Evolutionary conservation across 2,797 vertebrate species (phyloP), one percentile per base, ranked within the genome.

Genomic region (Rhincodon typus): DNA sequence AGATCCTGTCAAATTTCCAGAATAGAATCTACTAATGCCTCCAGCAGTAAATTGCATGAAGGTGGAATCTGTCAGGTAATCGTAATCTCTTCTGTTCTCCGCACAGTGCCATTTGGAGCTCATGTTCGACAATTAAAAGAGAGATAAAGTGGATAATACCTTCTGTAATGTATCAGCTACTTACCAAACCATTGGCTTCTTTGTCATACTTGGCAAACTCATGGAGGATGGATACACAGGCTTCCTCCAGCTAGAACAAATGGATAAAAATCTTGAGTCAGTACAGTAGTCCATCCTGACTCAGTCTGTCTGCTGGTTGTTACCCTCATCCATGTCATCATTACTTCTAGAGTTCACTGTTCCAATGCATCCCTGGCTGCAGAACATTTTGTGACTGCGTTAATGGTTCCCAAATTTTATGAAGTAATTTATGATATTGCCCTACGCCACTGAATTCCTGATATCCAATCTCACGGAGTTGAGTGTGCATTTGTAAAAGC

Each of bases 151-250:
- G 17, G 77, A 46, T 25, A 84, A 46, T 19, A 21, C 21, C 1
- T 6, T 42, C 42, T 46, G 42, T 42, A 46, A 62, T 57, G n/a
- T 21, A 19, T 66, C 15, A n/a, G 4, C 12, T 91, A 69, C 95
- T 86, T 95, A 95, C 95, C 77, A 66, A 82, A 66, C 95, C 72
- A 34, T 5, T 95, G 15, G 38, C 19, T 17, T 95, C 72, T 66
- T 95, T 95, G 95, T 95, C 95, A 84, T 67, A 88, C 67, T 95
- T 95, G 62, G 95, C 79, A 95, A 95, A 95, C 10, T 84, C 95
- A 95, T 95, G 77, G 38, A 95, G 95, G 77, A 67, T 34, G 0
- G 27, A 42, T 12, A 17, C 53, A 0, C n/a, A 5, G 84, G 95
- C 53, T 67, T 95, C 95, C 0, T 87, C 42, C 53, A 95, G n/a